Evolutionary conservation across 2,888 invertebrate species (phyloP), one percentile per base, ranked within the genome.

Genomic region (Harpalus rubripes): DNA sequence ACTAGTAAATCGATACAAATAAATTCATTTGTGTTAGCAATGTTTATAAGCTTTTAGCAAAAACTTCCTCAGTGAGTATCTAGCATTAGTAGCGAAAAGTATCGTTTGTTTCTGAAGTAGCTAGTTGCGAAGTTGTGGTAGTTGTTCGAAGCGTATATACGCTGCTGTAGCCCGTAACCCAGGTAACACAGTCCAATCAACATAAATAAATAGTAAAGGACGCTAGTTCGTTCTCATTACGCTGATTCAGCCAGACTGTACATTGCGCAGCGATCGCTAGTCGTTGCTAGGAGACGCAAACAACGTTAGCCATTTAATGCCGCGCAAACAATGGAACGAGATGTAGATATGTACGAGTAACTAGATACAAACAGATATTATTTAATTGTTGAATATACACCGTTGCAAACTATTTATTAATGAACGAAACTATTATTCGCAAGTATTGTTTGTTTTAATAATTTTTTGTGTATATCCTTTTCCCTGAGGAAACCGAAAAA

Each of bases 161-260:
- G 22, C 22, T 22, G 3, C 22, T 15, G 41, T 41, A n/a, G 39
- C 7, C 3, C 16, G 41, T 10, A 12, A 10, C 76, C 44, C 76
- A 76, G 76, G 76, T 76, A 63, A 80, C 80, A 15, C n/a, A 63
- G 81, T 63, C 81, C 81, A 81, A 81, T 81, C 81, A 81, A 81
- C 81, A 81, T 81, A 81, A 81, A 81, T 81, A 81, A 81, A 63
- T 81, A 63, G 81, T 81, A 81, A 81, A 65, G 80, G 44, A 22
- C 61, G 16, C 39, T 63, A 63, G 63, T 81, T 63, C 63, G 41
- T 44, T 63, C 61, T 76, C 56, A 76, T 76, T 44, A 76, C 76
- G 44, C 56, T 76, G 18, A 76, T 76, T 44, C 39, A 41, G 44
- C 56, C 15, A 18, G 44, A 76, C 56, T 76, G 44, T 10, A 39